Conservation (phyloP, 2,888 invertebrate genomes). For the Trichogramma dendrolimi region DNA sequence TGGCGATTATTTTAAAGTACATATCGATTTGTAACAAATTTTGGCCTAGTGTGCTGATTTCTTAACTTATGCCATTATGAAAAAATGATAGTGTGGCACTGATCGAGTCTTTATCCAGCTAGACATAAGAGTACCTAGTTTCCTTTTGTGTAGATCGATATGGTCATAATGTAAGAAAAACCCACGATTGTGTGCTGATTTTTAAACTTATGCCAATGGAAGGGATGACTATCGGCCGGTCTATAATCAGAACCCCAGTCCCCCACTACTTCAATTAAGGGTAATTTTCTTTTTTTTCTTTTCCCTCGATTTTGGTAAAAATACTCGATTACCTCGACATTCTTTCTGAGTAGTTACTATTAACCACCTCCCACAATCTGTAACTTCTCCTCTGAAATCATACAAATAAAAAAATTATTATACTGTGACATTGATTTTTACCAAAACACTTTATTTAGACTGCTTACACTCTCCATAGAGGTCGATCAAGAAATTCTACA, state of each 20-base stretch:
- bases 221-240: too few species aligned
- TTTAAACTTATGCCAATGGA: too few species aligned
- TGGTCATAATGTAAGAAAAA: too few species aligned
- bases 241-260: constrained; percentile 91
- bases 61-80: too few species aligned
- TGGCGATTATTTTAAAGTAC: too few species aligned
- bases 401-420: not conserved
- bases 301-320: constrained; percentile 72
- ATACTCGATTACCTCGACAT: constrained; percentile 87
- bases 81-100: too few species aligned
- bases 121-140: too few species aligned
- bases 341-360: constrained; percentile 79
- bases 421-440: not conserved
- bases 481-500: constrained; percentile 86
- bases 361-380: constrained; percentile 88
- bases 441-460: not conserved
- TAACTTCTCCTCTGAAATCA: constrained; percentile 62
- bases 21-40: too few species aligned
- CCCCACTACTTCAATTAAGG: constrained; percentile 76
- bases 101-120: too few species aligned
- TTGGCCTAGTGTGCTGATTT: too few species aligned
- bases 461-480: constrained; percentile 81
- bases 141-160: too few species aligned
- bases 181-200: too few species aligned
- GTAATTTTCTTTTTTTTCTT: constrained; percentile 62